Conservation (phyloP, 2,797 vertebrate species). For the Euphonia xanthogaster region DNA sequence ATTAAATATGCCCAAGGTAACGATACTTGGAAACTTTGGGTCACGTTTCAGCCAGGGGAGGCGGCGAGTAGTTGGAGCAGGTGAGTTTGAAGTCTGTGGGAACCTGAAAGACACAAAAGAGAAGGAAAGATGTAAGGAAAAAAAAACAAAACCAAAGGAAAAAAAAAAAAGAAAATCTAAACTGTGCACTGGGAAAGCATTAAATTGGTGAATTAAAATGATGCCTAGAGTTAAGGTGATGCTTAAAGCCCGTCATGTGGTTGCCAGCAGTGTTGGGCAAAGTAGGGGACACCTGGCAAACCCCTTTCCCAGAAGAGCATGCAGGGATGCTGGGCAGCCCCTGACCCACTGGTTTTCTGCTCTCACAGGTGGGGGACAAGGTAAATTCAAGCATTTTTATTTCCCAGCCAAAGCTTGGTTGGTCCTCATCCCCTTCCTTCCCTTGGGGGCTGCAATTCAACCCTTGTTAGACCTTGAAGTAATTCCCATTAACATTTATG, state of each 20-base stretch:
- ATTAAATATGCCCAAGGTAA: conserved; percentile 58
- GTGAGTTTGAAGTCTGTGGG: conserved; percentile 59
- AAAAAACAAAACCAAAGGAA: neutral
- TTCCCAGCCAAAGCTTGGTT: neutral
- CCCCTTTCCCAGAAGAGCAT: neutral
- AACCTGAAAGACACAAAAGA: conserved; percentile 16
- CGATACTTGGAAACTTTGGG: conserved; percentile 53
- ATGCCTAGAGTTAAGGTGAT: neutral
- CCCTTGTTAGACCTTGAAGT: conserved; percentile 47
- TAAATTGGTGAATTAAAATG: neutral
- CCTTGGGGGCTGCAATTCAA: conserved; percentile 37
- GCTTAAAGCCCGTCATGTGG: neutral
- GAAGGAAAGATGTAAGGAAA: neutral
- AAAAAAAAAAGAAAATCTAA: neutral
- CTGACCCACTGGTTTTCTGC: neutral
- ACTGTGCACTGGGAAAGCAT: neutral
- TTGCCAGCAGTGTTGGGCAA: neutral
- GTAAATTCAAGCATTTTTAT: neutral
- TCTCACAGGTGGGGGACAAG: neutral
- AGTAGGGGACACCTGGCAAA: neutral
- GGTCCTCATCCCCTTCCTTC: conserved; percentile 28
- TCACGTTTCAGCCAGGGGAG: conserved; percentile 40
- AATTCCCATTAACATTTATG: conserved; percentile 73
- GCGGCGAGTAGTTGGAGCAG: neutral
- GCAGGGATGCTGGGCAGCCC: neutral